Conservation (phyloP, 2,888 invertebrate genomes). For the Scrobipalpa atriplicella region DNA sequence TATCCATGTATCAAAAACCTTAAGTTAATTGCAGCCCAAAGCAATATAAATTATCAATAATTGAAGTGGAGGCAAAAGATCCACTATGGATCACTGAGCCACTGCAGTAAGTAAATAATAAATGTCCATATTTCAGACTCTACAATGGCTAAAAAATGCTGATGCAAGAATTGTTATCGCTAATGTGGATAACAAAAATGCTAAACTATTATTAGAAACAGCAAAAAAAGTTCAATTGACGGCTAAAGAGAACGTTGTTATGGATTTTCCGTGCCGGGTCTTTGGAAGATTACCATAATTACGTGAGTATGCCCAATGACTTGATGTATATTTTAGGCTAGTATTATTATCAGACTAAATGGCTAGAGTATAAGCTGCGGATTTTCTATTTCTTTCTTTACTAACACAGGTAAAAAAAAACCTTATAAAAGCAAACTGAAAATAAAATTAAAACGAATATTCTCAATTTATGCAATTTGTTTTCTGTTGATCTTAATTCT, state of each 20-base stretch:
- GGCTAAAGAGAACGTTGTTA: conserved; percentile 24
- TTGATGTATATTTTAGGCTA: too few relatives aligned
- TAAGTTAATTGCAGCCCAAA: not conserved
- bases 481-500: too few relatives aligned
- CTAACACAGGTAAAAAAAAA: too few relatives aligned
- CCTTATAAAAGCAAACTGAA: not conserved
- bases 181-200: conserved; percentile 44
- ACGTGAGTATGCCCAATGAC: not conserved
- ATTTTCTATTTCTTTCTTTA: too few relatives aligned
- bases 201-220: conserved; percentile 23
- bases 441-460: too few relatives aligned
- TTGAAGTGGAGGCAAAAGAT: too few relatives aligned
- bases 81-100: too few relatives aligned
- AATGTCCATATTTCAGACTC: conserved; percentile 41
- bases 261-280: conserved; percentile 43
- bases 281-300: not conserved
- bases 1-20: too few relatives aligned
- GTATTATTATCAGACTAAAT: too few relatives aligned
- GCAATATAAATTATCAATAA: not conserved
- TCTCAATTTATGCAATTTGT: too few relatives aligned
- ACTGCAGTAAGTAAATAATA: too few relatives aligned
- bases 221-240: not conserved
- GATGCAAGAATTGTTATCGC: conserved; percentile 47
- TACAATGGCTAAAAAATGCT: conserved; percentile 33
- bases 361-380: too few relatives aligned